Evolutionary conservation across 2,113 vertebrate genomes (phyloP).

Genomic region (Arenaria interpres): DNA sequence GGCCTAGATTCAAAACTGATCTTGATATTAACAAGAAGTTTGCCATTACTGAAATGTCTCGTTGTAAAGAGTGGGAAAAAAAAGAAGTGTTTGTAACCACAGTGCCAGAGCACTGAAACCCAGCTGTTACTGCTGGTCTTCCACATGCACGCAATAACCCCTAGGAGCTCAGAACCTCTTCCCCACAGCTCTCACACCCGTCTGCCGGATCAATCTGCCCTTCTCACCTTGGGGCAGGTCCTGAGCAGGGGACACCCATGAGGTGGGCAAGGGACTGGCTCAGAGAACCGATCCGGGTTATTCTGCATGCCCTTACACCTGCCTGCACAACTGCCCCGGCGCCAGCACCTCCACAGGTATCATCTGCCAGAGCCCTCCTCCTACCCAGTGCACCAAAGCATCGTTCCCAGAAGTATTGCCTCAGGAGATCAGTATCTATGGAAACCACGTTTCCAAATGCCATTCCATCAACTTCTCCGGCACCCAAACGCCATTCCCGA

Average conservation of each 20-base stretch:
- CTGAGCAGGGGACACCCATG: neutral
- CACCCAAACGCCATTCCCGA: neutral
- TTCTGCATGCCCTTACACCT: neutral
- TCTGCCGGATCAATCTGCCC: neutral
- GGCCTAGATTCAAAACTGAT: neutral
- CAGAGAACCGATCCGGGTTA: neutral
- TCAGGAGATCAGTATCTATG: conserved; percentile 40
- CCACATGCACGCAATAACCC: neutral
- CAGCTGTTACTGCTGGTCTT: neutral
- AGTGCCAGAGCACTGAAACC: neutral
- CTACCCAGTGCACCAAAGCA: neutral
- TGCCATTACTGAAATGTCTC: neutral
- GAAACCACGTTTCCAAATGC: conserved; percentile 29
- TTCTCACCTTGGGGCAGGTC: neutral
- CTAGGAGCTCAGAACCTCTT: neutral
- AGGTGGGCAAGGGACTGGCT: neutral
- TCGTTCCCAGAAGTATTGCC: neutral
- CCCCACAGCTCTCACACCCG: neutral
- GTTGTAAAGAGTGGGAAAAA: neutral
- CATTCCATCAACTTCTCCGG: neutral
- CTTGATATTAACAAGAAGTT: neutral
- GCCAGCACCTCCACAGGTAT: neutral
- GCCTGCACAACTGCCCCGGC: neutral
- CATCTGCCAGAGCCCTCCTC: neutral
- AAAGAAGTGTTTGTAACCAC: neutral